phyloP scores from a whole-genome alignment of 1,140 invertebrate genomes.

The Microplitis demolitor region DNA sequence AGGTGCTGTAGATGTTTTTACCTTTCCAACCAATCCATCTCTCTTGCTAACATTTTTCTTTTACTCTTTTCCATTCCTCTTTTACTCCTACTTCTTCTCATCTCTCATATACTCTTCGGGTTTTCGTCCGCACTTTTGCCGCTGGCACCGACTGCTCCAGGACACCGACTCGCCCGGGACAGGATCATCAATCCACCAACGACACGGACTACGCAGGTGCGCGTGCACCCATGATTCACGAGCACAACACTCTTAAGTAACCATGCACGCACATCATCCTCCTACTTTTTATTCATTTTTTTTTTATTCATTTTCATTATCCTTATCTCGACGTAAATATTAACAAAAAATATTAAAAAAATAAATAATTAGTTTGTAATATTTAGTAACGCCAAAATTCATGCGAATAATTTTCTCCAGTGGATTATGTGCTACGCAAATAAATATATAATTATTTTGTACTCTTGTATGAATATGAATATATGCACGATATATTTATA shows the following conservation, averaged over 20 bases:
- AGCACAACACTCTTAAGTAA: background rate
- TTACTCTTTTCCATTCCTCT: background rate
- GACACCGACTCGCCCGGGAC: slow-evolving; percentile 21
- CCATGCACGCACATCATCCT: background rate
- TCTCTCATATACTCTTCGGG: background rate
- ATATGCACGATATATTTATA: background rate
- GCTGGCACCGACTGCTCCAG: slow-evolving; percentile 14
- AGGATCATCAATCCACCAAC: slow-evolving; percentile 33
- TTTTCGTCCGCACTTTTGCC: background rate
- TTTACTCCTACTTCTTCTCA: background rate
- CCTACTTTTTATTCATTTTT: background rate
- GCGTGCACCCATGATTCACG: slow-evolving; percentile 16
- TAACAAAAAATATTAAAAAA: too few species aligned
- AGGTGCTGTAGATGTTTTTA: background rate
- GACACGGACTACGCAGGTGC: slow-evolving; percentile 24
- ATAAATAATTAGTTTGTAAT: background rate
- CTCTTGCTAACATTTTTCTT: background rate
- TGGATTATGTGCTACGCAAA: slow-evolving; percentile 3
- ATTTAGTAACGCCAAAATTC: background rate
- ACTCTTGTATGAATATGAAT: background rate
- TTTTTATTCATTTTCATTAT: background rate
- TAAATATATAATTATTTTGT: slow-evolving; percentile 17
- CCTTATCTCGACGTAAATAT: background rate
- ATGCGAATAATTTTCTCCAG: slow-evolving; percentile 1
- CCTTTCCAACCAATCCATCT: background rate